Base-by-base conservation (phyloP, 2,113 vertebrate genomes). In the Notiomystis cincta region DNA sequence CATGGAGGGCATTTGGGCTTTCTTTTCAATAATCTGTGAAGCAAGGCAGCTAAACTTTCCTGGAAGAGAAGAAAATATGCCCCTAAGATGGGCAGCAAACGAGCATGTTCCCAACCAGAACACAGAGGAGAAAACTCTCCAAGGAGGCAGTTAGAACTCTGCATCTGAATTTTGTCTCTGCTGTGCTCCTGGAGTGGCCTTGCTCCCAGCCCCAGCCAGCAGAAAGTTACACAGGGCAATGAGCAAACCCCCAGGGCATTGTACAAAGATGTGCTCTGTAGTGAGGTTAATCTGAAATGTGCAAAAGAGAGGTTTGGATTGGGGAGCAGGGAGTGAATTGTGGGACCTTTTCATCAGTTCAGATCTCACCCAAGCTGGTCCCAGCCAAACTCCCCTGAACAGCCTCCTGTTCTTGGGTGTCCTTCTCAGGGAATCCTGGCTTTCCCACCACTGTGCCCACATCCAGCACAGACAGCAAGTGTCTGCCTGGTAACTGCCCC, bases 271-370 rank as follows among this genome's bases (percentile, higher is more conserved):
- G 0, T 2, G 9, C 51, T 78, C 19, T 87, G 51, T 20, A 70
- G 47, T 9, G 11, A 60, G 16, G 14, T 44, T 33, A 70, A 73
- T 30, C 50, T 7, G 1, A 96, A 87, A 78, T 7, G 87, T 22
- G 85, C 3, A 16, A 24, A 15, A 42, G 30, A 42, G 71, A 0
- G 0, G 51, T 42, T 54, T 94, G 94, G 62, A 1, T 0, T 1
- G 0, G 11, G 54, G 56, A 89, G 48, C 48, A 77, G 12, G 14
- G 53, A 61, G 38, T 16, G 62, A 83, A 60, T 24, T 62, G 45
- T 69, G 72, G 33, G 58, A 65, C 33, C 16, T 70, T 61, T 54
- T 75, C 64, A 31, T 45, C 45, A 56, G n/a, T 44, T 70, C 56
- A 58, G 57, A 15, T 62, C 44, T 89, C 56, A 81, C 38, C 17